Evolutionary conservation across 2,888 invertebrate genomes (phyloP), one percentile per base, ranked within the genome.

Genomic region (Nemurella pictetii): DNA sequence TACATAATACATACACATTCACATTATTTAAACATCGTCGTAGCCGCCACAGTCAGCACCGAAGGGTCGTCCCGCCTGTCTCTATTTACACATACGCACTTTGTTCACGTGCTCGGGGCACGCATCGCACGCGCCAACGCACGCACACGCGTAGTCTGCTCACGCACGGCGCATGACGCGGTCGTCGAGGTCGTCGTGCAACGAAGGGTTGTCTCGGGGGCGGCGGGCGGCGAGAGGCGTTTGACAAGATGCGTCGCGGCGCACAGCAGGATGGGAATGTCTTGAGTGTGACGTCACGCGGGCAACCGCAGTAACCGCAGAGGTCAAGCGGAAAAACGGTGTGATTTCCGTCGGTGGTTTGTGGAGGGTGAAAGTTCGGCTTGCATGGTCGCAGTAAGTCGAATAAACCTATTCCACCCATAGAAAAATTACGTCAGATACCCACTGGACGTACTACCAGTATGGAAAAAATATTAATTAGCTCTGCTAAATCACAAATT

Each of bases 81-180:
- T 75, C 20, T 75, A 75, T 75, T 75, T 75, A 75, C 75, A 75
- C 75, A 32, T 32, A 55, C 55, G 55, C 55, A 55, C 55, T 55
- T 55, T 55, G 55, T 55, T 55, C 55, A 55, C 55, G 55, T 20
- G 20, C 55, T 55, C 55, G 55, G 15, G 55, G 55, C 55, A 55
- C 55, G 55, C 55, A 55, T n/a, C 36, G 36, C 36, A 36, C 36
- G 36, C 36, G 15, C 36, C 9, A 7, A 36, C 36, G 36, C 75
- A 75, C 75, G 75, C 26, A 74, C 74, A 20, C n/a, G 26, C n/a
- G 74, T 25, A 7, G 35, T 35, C 4, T 12, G 55, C 20, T 55
- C 55, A 55, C 55, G 55, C 55, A 55, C 12, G 55, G 20, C 3
- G 3, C 9, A n/a, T n/a, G 55, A 55, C 15, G 9, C 20, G 15